Conservation (phyloP, 2,113 vertebrate species). For the Spea multiplicata region DNA sequence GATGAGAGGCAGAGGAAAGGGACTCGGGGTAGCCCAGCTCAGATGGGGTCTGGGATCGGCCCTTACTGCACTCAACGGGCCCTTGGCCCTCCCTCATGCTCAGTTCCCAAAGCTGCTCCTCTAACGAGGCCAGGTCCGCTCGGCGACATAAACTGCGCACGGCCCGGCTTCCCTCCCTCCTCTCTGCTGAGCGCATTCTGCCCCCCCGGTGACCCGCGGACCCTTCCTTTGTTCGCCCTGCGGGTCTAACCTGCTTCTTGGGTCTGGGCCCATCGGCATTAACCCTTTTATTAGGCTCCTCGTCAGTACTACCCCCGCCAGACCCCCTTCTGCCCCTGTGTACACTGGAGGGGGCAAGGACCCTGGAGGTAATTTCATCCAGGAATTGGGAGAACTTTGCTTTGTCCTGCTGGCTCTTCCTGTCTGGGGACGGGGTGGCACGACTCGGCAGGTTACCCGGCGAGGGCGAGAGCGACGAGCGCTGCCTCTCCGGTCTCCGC, state of each 20-base stretch:
- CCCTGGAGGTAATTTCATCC: slow-evolving; percentile 75
- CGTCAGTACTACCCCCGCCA: slow-evolving; percentile 45
- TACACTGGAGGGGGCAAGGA: slow-evolving; percentile 72
- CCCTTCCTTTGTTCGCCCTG: slow-evolving; percentile 61
- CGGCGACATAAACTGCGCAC: not conserved
- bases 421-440: slow-evolving; percentile 50
- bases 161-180: slow-evolving; percentile 49
- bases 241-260: not conserved
- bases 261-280: not conserved
- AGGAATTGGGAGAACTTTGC: slow-evolving; percentile 80
- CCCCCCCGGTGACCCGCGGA: slow-evolving; percentile 48
- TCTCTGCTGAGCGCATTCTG: slow-evolving; percentile 52
- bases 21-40: slow-evolving; percentile 54
- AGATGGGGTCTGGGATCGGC: slow-evolving; percentile 48
- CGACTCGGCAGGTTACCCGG: slow-evolving; percentile 43
- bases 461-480: slow-evolving; percentile 47
- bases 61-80: slow-evolving; percentile 33
- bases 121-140: slow-evolving; percentile 49
- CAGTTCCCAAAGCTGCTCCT: slow-evolving; percentile 54
- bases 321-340: slow-evolving; percentile 53
- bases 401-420: slow-evolving; percentile 72
- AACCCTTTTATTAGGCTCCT: slow-evolving; percentile 45
- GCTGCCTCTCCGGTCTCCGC: slow-evolving; percentile 63
- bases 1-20: slow-evolving; percentile 52
- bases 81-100: slow-evolving; percentile 53